Conservation (phyloP, 2,113 vertebrate species). For the Sphaerodactylus townsendi region DNA sequence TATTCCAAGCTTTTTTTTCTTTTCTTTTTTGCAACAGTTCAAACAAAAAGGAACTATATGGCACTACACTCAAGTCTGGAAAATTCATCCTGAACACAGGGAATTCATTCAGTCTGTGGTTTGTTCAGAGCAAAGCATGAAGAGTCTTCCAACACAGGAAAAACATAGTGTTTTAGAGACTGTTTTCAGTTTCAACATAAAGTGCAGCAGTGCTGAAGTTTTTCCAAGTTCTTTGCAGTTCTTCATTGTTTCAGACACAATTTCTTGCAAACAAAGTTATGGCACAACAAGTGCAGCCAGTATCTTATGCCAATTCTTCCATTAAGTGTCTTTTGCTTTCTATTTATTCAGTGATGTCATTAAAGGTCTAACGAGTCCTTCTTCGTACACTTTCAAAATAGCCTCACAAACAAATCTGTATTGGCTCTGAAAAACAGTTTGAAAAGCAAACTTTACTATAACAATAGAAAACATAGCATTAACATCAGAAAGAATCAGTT, state of each 20-base stretch:
- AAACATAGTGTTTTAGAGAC: constrained; percentile 75
- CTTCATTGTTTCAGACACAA: constrained; percentile 69
- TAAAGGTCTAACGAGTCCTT: constrained; percentile 88
- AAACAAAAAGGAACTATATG: constrained; percentile 72
- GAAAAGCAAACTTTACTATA: constrained; percentile 48
- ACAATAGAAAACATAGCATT: constrained; percentile 13
- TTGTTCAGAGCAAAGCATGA: constrained; percentile 76
- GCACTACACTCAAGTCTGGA: constrained; percentile 70
- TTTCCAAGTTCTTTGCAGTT: constrained; percentile 79
- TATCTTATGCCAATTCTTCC: constrained; percentile 60
- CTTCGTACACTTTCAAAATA: constrained; percentile 96
- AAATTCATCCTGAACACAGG: constrained; percentile 73
- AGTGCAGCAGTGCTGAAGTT: constrained; percentile 99
- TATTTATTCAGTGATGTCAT: constrained; percentile 82
- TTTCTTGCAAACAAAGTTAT: constrained; percentile 67
- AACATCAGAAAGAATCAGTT: neutral
- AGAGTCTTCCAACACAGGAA: constrained; percentile 75
- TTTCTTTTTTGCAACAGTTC: constrained; percentile 73
- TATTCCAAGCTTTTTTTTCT: constrained; percentile 75
- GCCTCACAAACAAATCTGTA: constrained; percentile 99
- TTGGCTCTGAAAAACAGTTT: constrained; percentile 85
- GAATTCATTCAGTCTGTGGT: constrained; percentile 70
- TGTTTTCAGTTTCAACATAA: constrained; percentile 85
- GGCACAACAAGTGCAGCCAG: constrained; percentile 67
- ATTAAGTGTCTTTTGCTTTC: constrained; percentile 61